Percentiles rank a stretch among this genome's conserved stretches.
These are phyloP conservation scores for Myrmophylax atrothorax DNA, from an alignment of 2,113 vertebrate species.

Conservation along the genomic window DNA sequence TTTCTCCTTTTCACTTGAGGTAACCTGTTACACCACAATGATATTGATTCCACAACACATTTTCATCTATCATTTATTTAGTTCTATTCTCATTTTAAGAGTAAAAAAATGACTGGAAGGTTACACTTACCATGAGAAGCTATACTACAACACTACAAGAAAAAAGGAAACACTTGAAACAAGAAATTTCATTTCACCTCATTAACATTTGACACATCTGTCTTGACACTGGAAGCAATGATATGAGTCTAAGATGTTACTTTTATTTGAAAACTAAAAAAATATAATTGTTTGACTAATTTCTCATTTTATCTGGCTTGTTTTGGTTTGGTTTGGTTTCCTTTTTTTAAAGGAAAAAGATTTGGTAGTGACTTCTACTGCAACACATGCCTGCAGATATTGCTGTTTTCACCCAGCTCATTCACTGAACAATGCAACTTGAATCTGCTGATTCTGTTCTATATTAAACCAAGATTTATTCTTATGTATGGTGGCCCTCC, in stretches of 20 bases:
- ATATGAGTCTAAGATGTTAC: neutral
- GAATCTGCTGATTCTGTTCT: neutral
- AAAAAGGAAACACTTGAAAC: neutral
- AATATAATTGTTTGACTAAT: neutral
- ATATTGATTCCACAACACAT: neutral
- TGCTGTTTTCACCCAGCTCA: neutral
- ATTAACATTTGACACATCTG: neutral
- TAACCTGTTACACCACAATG: neutral
- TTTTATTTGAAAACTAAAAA: neutral
- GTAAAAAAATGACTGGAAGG: neutral
- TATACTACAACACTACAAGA: neutral
- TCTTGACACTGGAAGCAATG: neutral
- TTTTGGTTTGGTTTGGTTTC: neutral
- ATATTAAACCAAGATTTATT: neutral
- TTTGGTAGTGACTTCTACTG: neutral
- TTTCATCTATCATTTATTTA: neutral
- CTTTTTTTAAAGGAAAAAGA: neutral
- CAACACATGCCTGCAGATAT: neutral
- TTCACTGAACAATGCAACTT: neutral
- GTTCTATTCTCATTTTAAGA: neutral
- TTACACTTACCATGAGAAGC: neutral
- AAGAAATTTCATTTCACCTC: neutral
- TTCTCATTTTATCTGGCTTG: neutral
- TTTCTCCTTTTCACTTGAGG: neutral
- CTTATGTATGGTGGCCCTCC: neutral